Evolutionary conservation across 2,888 invertebrate species (phyloP).

Genomic region (Parascotia fuliginaria): DNA sequence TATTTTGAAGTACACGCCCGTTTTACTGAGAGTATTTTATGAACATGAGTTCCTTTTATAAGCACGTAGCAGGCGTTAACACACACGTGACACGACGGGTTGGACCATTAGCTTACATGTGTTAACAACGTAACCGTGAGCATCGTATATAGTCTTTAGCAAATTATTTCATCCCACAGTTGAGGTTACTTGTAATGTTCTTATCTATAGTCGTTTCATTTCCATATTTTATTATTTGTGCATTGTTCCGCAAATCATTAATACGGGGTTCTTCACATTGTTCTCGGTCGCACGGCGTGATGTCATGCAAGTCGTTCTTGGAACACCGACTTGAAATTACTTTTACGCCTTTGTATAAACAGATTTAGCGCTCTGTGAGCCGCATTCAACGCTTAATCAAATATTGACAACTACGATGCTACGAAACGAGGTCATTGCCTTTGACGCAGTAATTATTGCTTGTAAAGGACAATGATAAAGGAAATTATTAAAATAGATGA

Average conservation of each 20-base stretch:
- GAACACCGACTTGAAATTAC: constrained; percentile 54
- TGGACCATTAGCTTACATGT: constrained; percentile 65
- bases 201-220: constrained; percentile 57
- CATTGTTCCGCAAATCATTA: constrained; percentile 65
- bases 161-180: constrained; percentile 15
- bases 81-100: constrained; percentile 58
- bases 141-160: constrained; percentile 14
- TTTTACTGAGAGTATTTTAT: constrained; percentile 26
- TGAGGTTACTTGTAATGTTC: constrained; percentile 31
- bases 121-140: constrained; percentile 61
- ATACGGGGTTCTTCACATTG: constrained; percentile 63
- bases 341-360: constrained; percentile 50
- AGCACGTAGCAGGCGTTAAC: constrained; percentile 51
- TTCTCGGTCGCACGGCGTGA: constrained; percentile 60
- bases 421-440: constrained; percentile 63
- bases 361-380: constrained; percentile 46
- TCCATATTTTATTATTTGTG: constrained; percentile 59
- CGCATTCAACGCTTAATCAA: constrained; percentile 59
- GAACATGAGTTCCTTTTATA: constrained; percentile 22
- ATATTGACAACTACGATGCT: constrained; percentile 57
- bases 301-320: constrained; percentile 61
- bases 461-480: constrained; percentile 51
- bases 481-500: constrained; percentile 57
- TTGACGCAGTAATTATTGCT: constrained; percentile 47
- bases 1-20: constrained; percentile 19